Evolutionary conservation across 92 coral and sea anemone species (phyloP).

Genomic region (Parazoanthus swiftii): DNA sequence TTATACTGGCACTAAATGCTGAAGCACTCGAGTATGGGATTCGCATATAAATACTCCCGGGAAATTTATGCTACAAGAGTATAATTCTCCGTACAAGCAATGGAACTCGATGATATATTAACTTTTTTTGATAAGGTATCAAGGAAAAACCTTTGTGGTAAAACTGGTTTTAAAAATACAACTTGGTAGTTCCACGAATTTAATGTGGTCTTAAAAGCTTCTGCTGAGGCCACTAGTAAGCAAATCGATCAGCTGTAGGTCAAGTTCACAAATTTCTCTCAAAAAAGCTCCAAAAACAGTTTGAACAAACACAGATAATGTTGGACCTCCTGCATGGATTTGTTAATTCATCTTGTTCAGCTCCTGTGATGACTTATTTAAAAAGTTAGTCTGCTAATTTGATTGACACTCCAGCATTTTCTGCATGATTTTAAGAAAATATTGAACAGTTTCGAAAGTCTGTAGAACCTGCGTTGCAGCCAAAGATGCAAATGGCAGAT

Average conservation of each 20-base stretch:
- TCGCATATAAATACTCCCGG: no score
- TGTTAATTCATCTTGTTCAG: slow-evolving; percentile 1
- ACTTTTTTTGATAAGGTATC: no score
- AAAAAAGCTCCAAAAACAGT: slow-evolving; percentile 3
- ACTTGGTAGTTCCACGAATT: not conserved
- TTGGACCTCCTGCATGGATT: slow-evolving; percentile 23
- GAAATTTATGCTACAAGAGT: no score
- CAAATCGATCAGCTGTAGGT: not conserved
- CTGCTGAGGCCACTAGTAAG: not conserved
- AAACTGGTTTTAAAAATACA: no score
- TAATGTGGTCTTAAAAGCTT: no score
- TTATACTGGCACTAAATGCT: no score
- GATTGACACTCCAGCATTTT: not conserved
- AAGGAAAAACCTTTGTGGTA: no score
- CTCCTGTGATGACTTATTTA: not conserved
- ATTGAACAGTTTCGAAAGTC: not conserved
- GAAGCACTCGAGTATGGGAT: no score
- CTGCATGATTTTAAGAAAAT: not conserved
- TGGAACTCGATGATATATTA: no score
- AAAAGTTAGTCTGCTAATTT: slow-evolving; percentile 10
- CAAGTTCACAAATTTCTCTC: slow-evolving; percentile 20
- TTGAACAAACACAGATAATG: slow-evolving; percentile 18
- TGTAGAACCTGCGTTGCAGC: not conserved
- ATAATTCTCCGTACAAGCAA: no score
- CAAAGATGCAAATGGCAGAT: not conserved